phyloP scores from a whole-genome alignment of 2,888 invertebrate genomes.

The Macrophya alboannulata region DNA sequence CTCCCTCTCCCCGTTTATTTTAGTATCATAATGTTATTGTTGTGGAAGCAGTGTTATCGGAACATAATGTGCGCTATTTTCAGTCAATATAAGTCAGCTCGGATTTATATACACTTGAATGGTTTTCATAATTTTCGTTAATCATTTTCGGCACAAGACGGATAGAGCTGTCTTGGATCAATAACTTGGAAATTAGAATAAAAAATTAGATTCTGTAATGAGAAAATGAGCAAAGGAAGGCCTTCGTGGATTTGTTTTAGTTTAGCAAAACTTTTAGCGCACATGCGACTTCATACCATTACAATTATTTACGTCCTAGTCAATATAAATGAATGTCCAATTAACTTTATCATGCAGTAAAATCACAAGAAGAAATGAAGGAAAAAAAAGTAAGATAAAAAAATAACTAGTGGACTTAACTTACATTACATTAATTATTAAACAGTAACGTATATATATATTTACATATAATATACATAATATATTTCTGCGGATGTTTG shows the following conservation, averaged over 20 bases:
- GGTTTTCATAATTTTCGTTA: slow-evolving; percentile 20
- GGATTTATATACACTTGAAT: slow-evolving; percentile 31
- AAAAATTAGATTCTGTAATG: neutral
- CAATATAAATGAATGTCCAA: slow-evolving; percentile 51
- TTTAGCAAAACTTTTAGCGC: slow-evolving; percentile 47
- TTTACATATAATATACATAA: slow-evolving; percentile 15
- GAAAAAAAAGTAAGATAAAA: neutral
- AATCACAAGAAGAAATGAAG: neutral
- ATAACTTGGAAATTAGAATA: slow-evolving; percentile 33
- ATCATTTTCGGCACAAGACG: neutral
- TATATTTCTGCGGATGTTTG: slow-evolving; percentile 39
- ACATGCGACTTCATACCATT: slow-evolving; percentile 53
- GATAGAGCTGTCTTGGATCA: neutral
- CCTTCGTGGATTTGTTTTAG: slow-evolving; percentile 6
- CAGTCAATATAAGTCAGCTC: slow-evolving; percentile 28
- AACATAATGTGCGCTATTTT: slow-evolving; percentile 48
- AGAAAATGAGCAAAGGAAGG: neutral
- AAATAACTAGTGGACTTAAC: slow-evolving; percentile 36
- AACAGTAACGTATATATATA: slow-evolving; percentile 48
- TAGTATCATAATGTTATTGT: neutral
- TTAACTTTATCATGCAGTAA: slow-evolving; percentile 47
- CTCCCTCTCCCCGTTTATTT: slow-evolving; percentile 28
- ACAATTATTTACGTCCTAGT: slow-evolving; percentile 56
- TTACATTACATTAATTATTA: slow-evolving; percentile 36
- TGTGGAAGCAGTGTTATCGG: slow-evolving; percentile 34